Percentiles rank a stretch among this genome's conserved stretches.
Evolutionary conservation across 35 echinoderm and acorn worm genomes (phyloP).

Genomic region (Ptychodera flava): DNA sequence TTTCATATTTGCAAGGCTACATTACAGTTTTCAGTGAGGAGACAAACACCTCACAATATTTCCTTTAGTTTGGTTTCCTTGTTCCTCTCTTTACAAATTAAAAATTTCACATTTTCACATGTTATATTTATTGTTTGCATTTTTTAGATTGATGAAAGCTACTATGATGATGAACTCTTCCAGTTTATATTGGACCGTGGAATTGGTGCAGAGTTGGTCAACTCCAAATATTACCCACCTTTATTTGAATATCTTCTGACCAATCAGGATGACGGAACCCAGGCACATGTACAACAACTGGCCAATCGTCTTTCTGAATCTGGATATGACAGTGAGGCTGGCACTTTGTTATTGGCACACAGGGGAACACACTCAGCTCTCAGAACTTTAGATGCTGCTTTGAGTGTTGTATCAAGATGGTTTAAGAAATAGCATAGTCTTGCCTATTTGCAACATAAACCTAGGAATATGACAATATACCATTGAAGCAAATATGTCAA

Average conservation of each 20-base stretch:
- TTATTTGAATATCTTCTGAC: not conserved
- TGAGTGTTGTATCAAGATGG: not conserved
- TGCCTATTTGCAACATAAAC: no score
- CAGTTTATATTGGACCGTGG: not conserved
- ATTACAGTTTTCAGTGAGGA: no score
- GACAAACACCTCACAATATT: not conserved
- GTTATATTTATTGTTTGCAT: no score
- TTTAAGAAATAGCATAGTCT: slow-evolving; percentile 2
- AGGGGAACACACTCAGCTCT: not conserved
- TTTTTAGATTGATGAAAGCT: not conserved
- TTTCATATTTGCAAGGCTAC: no score
- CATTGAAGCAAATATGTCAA: no score
- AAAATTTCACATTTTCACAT: no score
- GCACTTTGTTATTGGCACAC: not conserved
- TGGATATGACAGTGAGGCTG: not conserved
- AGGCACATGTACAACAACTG: not conserved
- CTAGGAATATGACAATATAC: no score
- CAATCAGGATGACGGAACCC: not conserved
- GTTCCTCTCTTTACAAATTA: no score
- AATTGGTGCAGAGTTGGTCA: not conserved
- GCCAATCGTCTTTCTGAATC: not conserved
- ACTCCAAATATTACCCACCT: not conserved
- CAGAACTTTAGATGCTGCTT: not conserved
- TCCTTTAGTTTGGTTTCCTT: no score
- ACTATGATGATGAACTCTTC: not conserved